Evolutionary conservation across 2,113 vertebrate species (phyloP).

Genomic region (Pholis gunnellus): DNA sequence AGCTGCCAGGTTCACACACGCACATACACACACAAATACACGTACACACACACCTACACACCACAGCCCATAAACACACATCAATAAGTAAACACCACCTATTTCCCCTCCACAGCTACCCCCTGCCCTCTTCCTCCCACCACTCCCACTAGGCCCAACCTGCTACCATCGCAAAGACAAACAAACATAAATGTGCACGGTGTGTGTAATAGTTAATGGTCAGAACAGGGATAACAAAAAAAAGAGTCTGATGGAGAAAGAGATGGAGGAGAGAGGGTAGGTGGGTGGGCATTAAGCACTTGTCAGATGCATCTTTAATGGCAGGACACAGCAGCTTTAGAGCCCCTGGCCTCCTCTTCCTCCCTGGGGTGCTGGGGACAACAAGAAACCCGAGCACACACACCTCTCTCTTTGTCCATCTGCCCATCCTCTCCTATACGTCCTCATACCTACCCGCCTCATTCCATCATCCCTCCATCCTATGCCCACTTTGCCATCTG

Average conservation of each 20-base stretch:
- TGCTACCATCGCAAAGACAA: conserved; percentile 62
- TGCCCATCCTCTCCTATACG: conserved; percentile 54
- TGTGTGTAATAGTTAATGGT: conserved; percentile 69
- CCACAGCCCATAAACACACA: conserved; percentile 78
- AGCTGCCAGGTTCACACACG: conserved; percentile 73
- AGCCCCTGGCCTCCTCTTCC: conserved; percentile 59
- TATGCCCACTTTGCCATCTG: conserved; percentile 73
- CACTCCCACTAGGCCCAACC: conserved; percentile 51
- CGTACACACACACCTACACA: conserved; percentile 49
- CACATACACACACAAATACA: conserved; percentile 51
- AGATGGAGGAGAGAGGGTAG: conserved; percentile 24
- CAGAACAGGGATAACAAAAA: conserved; percentile 48
- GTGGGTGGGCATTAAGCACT: conserved; percentile 58
- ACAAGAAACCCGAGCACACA: conserved; percentile 61
- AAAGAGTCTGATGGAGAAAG: conserved; percentile 37
- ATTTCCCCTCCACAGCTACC: conserved; percentile 68
- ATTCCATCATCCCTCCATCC: conserved; percentile 66
- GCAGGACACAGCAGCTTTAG: conserved; percentile 64
- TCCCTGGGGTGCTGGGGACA: conserved; percentile 79
- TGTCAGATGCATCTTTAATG: conserved; percentile 81
- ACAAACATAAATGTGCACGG: conserved; percentile 44
- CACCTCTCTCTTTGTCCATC: conserved; percentile 72
- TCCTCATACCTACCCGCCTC: conserved; percentile 65
- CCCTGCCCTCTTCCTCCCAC: conserved; percentile 10
- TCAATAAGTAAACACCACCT: conserved; percentile 83